These are phyloP conservation scores for Sarcophaga bullata DNA, from an alignment of 1,140 invertebrate species.

Conservation along the genomic window DNA sequence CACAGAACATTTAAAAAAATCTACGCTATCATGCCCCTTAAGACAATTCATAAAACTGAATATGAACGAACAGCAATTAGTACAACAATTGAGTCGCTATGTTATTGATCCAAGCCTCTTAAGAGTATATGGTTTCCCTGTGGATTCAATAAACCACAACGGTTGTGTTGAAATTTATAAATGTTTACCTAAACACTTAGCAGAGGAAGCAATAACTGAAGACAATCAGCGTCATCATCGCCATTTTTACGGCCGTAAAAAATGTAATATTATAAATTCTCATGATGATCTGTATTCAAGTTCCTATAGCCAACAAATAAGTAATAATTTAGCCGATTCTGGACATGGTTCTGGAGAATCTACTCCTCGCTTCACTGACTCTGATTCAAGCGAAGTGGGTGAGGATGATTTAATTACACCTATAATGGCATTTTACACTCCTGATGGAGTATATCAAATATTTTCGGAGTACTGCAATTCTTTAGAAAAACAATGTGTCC, in stretches of 20 bases:
- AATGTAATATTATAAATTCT: conserved; percentile 44
- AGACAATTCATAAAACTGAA: conserved; percentile 62
- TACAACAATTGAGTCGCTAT: conserved; percentile 70
- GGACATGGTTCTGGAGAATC: conserved; percentile 64
- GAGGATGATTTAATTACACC: conserved; percentile 54
- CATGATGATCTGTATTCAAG: conserved; percentile 31
- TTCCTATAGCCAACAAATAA: neutral
- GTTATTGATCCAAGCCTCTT: conserved; percentile 74
- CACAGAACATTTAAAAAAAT: conserved; percentile 42
- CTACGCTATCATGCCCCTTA: conserved; percentile 49
- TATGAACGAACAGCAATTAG: conserved; percentile 64
- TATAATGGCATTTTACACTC: conserved; percentile 41
- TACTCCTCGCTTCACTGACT: conserved; percentile 68
- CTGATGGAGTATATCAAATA: conserved; percentile 46
- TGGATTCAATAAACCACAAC: conserved; percentile 71
- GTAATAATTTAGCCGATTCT: conserved; percentile 49
- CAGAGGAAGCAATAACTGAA: conserved; percentile 21
- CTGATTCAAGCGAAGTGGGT: conserved; percentile 67
- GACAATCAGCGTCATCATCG: conserved; percentile 36
- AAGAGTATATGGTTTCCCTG: conserved; percentile 77
- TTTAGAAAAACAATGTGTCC: conserved; percentile 73
- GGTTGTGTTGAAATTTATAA: conserved; percentile 74
- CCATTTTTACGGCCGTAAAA: conserved; percentile 32
- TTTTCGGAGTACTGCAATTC: conserved; percentile 50
- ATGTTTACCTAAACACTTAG: conserved; percentile 52